phyloP scores from a whole-genome alignment of 2,888 invertebrate species.

The Argyra leucocephala region DNA sequence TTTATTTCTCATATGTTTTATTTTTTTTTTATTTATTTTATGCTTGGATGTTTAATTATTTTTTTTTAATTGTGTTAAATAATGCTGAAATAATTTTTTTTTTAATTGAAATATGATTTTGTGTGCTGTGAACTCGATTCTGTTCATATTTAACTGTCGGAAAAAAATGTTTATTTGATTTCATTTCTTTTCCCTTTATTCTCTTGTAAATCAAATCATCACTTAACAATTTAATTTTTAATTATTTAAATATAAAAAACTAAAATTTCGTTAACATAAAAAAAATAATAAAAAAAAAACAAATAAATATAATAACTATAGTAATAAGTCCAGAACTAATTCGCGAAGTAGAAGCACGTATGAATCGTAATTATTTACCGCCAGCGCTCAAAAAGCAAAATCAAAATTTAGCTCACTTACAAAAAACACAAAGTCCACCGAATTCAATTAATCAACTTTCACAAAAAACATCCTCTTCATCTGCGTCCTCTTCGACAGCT shows the following conservation, averaged over 20 bases:
- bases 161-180: background rate
- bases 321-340: constrained; percentile 82
- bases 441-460: constrained; percentile 33
- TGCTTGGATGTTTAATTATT: constrained; percentile 29
- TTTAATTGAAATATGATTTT: constrained; percentile 18
- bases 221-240: constrained; percentile 13
- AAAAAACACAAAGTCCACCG: constrained; percentile 35
- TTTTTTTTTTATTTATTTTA: constrained; percentile 27
- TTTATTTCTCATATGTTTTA: constrained; percentile 26
- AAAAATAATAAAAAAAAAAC: constrained; percentile 10
- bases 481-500: constrained; percentile 21
- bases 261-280: too few species aligned
- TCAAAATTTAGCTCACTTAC: constrained; percentile 28
- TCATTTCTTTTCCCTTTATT: background rate
- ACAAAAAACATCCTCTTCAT: constrained; percentile 33
- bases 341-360: constrained; percentile 80
- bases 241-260: constrained; percentile 5
- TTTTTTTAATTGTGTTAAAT: constrained; percentile 27
- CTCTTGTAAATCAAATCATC: background rate
- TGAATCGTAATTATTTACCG: constrained; percentile 72
- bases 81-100: constrained; percentile 16
- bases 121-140: constrained; percentile 7
- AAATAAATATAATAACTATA: constrained; percentile 38
- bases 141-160: constrained; percentile 8
- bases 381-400: constrained; percentile 52